Base-by-base conservation (phyloP, 2,888 invertebrate species). In the Ichneumon xanthorius region DNA sequence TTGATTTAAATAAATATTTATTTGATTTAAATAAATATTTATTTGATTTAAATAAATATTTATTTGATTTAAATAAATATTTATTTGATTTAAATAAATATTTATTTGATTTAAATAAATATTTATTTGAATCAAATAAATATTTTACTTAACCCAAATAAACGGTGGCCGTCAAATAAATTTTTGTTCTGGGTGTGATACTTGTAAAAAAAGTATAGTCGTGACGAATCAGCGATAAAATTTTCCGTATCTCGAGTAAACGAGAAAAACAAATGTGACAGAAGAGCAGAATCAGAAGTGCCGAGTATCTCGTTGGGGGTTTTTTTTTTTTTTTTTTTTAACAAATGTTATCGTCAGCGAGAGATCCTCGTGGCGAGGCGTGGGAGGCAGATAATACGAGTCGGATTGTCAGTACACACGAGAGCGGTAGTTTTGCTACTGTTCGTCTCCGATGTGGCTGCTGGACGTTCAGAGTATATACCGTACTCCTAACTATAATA, bases 401-500 rank as follows among this genome's bases (percentile, higher is more conserved):
- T 79, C 22, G 71, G 76, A 82, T 65, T 48, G 33, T 33, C 63
- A 50, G 22, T 9, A 63, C 63, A 16, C 72, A 58, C 71, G 14
- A 71, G 73, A 67, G 61, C 67, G 63, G 63, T 65, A 73, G 26
- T 58, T 58, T 65, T 72, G 63, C 63, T 40, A 16, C 58, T 71
- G 45, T 61, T 30, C 45, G 30, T 37, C n/a, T 55, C 45, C 45
- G 71, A 63, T 70, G 82, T 67, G 37, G 65, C 53, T 75, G 45
- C 78, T 45, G 79, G 68, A 71, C 78, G 73, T 75, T 73, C 75
- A 63, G 82, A 75, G 65, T 67, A 48, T 73, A 84, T 70, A 77
- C 72, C 30, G 50, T 37, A 40, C 58, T 58, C 22, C 58, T 65
- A 67, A 81, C 78, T 90, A 89, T 92, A 92, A 92, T 91, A 90